Evolutionary conservation across 1,140 invertebrate species (phyloP).

Genomic region (Paralvinella palmiformis): DNA sequence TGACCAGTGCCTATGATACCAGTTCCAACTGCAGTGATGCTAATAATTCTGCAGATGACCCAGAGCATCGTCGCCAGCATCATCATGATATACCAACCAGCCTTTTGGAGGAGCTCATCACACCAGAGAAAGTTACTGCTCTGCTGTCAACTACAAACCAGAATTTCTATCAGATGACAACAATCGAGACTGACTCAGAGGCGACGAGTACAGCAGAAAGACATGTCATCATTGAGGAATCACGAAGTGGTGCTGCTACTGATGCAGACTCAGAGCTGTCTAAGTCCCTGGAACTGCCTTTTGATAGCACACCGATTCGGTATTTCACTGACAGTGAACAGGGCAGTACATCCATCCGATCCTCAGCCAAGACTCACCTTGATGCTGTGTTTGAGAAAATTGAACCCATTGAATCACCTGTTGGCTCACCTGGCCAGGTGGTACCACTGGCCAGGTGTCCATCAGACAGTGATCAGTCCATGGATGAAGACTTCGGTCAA

Average conservation of each 20-base stretch:
- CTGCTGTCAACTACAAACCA: not conserved
- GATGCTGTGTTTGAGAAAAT: too few species aligned
- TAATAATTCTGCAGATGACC: not conserved
- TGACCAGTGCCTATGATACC: slow-evolving; percentile 9
- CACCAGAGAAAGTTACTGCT: not conserved
- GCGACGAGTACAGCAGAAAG: not conserved
- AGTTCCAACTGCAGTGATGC: not conserved
- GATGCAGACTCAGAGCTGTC: not conserved
- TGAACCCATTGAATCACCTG: too few species aligned
- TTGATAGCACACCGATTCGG: not conserved
- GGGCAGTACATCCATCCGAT: not conserved
- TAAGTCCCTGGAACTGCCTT: not conserved
- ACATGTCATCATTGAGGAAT: not conserved
- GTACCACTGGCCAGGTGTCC: too few species aligned
- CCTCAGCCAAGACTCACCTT: not conserved
- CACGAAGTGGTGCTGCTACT: not conserved
- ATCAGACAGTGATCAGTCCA: too few species aligned
- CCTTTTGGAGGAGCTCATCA: not conserved
- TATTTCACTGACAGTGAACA: not conserved
- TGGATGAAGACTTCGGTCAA: too few species aligned
- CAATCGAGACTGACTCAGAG: slow-evolving; percentile 3
- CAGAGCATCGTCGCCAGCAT: not conserved
- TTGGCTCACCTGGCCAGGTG: too few species aligned
- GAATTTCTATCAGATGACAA: not conserved
- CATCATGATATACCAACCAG: not conserved